These are phyloP conservation scores for Dysmachus trigonus DNA, from an alignment of 2,888 invertebrate genomes.

Conservation along the genomic window DNA sequence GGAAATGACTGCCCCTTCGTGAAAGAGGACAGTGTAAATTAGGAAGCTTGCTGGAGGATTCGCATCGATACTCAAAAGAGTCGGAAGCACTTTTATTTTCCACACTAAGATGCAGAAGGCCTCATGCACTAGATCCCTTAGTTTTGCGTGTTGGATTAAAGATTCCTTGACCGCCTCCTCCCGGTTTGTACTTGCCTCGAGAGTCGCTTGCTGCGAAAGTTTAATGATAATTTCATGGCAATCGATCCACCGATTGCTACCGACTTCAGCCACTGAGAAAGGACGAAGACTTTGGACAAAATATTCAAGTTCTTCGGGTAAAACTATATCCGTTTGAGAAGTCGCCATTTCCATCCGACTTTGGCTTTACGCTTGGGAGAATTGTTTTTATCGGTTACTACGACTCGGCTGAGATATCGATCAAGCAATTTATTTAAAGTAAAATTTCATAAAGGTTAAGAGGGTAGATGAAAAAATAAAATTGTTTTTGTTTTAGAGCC, in stretches of 20 bases:
- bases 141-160: constrained; percentile 67
- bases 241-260: constrained; percentile 80
- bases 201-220: constrained; percentile 85
- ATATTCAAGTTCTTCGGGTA: constrained; percentile 77
- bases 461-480: background rate
- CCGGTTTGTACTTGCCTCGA: constrained; percentile 79
- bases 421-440: background rate
- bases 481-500: too few species aligned
- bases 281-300: constrained; percentile 77
- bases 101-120: constrained; percentile 84
- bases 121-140: constrained; percentile 80
- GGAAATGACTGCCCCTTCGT: constrained; percentile 82
- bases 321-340: constrained; percentile 64
- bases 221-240: constrained; percentile 85
- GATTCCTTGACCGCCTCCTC: constrained; percentile 89
- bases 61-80: constrained; percentile 74
- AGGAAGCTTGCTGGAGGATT: constrained; percentile 77
- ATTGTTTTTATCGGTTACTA: background rate
- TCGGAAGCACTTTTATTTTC: constrained; percentile 83
- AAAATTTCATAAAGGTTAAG: background rate
- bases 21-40: constrained; percentile 80
- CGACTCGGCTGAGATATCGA: background rate
- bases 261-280: constrained; percentile 74
- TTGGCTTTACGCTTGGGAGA: background rate
- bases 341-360: background rate